Conservation (phyloP, 30 jellyfish, hydroid and myxozoan genomes). For the Cassiopea xamachana region DNA sequence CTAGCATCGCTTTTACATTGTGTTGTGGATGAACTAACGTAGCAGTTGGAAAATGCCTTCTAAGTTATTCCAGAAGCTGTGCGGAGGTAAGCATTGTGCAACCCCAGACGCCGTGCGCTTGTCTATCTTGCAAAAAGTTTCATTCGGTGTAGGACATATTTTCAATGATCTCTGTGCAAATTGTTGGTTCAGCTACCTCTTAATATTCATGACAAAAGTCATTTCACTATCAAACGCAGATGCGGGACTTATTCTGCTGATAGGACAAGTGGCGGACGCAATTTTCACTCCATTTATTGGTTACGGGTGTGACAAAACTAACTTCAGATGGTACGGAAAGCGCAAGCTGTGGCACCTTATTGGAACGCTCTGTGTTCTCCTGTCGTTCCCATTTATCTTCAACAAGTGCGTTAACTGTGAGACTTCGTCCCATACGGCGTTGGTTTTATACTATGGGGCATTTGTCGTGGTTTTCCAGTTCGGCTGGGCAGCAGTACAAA, state of each 20-base stretch:
- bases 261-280: constrained; percentile 98
- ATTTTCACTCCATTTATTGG: constrained; percentile 89
- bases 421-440: constrained; percentile 34
- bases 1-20: not conserved
- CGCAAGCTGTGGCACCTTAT: constrained; percentile 92
- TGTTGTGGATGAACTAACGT: not conserved
- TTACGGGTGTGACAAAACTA: constrained; percentile 86
- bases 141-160: constrained; percentile 95
- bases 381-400: constrained; percentile 87
- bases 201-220: constrained; percentile 85
- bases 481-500: constrained; percentile 97
- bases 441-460: constrained; percentile 79
- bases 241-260: constrained; percentile 88
- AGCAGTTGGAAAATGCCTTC: constrained; percentile 47
- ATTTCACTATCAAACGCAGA: constrained; percentile 84
- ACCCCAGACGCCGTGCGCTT: constrained; percentile 13
- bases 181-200: constrained; percentile 92
- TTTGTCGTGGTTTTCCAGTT: constrained; percentile 93
- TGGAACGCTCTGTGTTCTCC: constrained; percentile 85
- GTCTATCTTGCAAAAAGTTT: constrained; percentile 62
- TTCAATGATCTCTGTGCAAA: constrained; percentile 94
- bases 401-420: constrained; percentile 81
- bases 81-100: constrained; percentile 12
- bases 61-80: constrained; percentile 44
- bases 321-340: constrained; percentile 69